Conservation (phyloP, 2,113 vertebrate genomes). For the Casuarius casuarius region DNA sequence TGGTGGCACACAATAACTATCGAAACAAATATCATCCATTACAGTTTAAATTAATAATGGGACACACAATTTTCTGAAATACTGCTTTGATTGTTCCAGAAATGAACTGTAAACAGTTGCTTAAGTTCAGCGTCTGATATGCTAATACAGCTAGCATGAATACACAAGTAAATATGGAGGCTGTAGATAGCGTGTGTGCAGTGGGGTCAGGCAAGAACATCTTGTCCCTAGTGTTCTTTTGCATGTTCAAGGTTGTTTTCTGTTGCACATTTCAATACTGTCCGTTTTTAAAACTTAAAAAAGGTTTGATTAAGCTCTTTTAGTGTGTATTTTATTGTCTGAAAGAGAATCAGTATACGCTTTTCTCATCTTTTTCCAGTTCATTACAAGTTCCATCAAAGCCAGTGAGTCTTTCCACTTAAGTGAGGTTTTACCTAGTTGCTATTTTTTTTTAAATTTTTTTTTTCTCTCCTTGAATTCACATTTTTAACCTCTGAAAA, state of each 20-base stretch:
- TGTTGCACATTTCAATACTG: neutral
- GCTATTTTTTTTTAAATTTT: neutral
- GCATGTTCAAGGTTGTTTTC: neutral
- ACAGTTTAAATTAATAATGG: neutral
- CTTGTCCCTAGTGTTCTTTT: neutral
- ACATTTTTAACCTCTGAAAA: neutral
- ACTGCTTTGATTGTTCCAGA: neutral
- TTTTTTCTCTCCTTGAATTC: neutral
- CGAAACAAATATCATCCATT: neutral
- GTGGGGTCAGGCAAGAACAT: neutral
- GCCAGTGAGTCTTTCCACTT: neutral
- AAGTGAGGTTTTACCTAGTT: neutral
- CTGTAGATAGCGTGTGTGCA: neutral
- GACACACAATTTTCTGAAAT: neutral
- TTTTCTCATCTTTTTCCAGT: neutral
- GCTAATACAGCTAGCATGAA: neutral
- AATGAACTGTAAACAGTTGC: neutral
- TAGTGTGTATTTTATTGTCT: neutral
- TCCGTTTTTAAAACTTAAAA: neutral
- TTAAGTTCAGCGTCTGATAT: neutral
- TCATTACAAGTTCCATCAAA: neutral
- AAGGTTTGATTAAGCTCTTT: neutral
- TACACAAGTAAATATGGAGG: neutral
- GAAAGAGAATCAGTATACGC: neutral
- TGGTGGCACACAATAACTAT: neutral